These are phyloP conservation scores for Drosophila robusta DNA, from an alignment of 2,888 invertebrate species.

Conservation along the genomic window DNA sequence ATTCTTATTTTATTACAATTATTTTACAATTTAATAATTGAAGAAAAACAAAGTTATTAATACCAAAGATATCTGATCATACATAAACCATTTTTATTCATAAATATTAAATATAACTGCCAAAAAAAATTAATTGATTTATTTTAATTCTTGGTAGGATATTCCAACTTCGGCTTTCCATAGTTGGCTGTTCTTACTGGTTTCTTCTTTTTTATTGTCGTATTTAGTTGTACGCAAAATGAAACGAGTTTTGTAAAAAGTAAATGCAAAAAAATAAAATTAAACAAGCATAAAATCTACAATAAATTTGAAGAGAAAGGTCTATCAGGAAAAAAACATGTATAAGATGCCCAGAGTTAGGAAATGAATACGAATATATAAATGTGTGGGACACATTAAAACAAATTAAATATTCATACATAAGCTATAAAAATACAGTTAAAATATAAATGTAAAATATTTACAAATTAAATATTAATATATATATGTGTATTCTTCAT, in stretches of 20 bases:
- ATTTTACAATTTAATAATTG: no score
- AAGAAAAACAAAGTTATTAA: no score
- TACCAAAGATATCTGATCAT: no score
- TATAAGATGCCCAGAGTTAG: background rate
- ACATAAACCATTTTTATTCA: no score
- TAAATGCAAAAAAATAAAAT: conserved; percentile 12
- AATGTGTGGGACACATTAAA: background rate
- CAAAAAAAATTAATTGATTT: no score
- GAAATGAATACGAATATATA: conserved; percentile 8
- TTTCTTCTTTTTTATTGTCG: conserved; percentile 25
- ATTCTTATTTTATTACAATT: no score
- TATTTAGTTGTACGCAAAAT: conserved; percentile 17
- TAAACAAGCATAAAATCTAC: conserved; percentile 6
- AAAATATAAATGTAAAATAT: no score
- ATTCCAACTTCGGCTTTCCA: background rate
- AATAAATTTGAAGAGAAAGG: conserved; percentile 20
- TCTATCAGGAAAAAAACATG: background rate
- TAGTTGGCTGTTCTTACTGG: background rate
- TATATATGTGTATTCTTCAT: background rate
- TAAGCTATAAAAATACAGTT: no score
- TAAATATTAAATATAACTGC: no score
- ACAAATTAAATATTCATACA: conserved; percentile 4
- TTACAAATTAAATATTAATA: no score
- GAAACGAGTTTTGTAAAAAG: conserved; percentile 38
- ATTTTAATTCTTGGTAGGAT: background rate